Base-by-base conservation (phyloP, 2,113 vertebrate genomes). In the Cygnus atratus region DNA sequence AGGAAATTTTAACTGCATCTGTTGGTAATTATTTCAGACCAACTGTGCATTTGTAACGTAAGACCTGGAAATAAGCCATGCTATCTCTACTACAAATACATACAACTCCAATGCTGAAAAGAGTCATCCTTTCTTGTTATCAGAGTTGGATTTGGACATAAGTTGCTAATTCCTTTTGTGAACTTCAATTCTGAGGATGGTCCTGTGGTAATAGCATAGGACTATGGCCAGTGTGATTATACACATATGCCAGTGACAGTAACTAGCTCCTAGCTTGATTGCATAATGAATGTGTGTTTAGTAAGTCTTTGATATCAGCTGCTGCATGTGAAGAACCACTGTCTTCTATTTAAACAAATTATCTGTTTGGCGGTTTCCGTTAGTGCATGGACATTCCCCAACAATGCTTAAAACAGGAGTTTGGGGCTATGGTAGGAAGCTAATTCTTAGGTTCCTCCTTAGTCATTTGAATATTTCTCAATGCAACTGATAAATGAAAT, bases 321-420 rank as follows among this genome's bases (percentile, higher is more conserved):
- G 93, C 70, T 87, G 46, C 76, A 37, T 25, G 57, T 54, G 54
- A 96, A 91, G 55, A 92, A 87, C 70, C 94, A 85, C 73, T 78
- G 84, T 88, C 77, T 78, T 88, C 21, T 37, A 31, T 88, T 89
- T 95, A 89, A 94, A 72, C 86, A 96, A 92, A 95, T 73, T 25
- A 88, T 91, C 88, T 94, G 78, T 92, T 88, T 90, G 52, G 54
- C 26, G 46, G 54, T 88, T 83, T 89, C 57, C 55, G 33, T 63
- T 43, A 81, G 57, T 72, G 35, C 78, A 63, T 63, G 50, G n/a
- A 84, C 52, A 35, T 88, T 95, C 39, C 39, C 41, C 76, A 87
- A 87, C 41, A 87, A 59, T 50, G 37, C 52, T 82, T 74, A 31
- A 44, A 87, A 33, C 8, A 48, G 46, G n/a, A 59, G 26, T 68